phyloP scores from a whole-genome alignment of 1,140 invertebrate genomes.

The Centruroides sculpturatus region DNA sequence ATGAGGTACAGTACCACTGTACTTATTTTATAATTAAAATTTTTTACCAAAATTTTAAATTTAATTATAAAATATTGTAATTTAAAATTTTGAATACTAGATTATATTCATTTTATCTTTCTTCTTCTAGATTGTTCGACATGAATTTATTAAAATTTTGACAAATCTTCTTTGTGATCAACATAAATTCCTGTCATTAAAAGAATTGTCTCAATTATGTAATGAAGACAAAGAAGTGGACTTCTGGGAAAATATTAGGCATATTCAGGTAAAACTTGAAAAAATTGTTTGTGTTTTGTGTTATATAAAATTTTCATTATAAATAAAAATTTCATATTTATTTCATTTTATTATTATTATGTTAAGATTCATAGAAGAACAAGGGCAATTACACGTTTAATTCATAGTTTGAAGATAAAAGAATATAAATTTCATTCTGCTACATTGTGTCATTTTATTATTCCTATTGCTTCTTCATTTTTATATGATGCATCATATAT shows the following conservation, averaged over 20 bases:
- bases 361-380: constrained; percentile 60
- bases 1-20: no score
- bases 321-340: neutral
- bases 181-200: constrained; percentile 43
- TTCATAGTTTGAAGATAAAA: constrained; percentile 35
- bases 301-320: neutral
- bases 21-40: no score
- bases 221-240: constrained; percentile 68
- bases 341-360: neutral
- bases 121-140: constrained; percentile 31
- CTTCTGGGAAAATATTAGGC: constrained; percentile 85
- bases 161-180: constrained; percentile 42
- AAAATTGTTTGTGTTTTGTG: neutral
- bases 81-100: no score
- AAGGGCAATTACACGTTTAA: constrained; percentile 49
- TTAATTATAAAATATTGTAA: no score
- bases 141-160: constrained; percentile 60
- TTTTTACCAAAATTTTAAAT: no score
- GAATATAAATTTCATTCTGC: constrained; percentile 42
- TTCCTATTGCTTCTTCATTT: constrained; percentile 67
- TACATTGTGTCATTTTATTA: constrained; percentile 63
- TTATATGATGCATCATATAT: constrained; percentile 58
- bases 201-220: constrained; percentile 53
- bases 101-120: neutral
- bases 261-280: constrained; percentile 37